phyloP scores from a whole-genome alignment of 2,113 vertebrate genomes.

The Platichthys stellatus region DNA sequence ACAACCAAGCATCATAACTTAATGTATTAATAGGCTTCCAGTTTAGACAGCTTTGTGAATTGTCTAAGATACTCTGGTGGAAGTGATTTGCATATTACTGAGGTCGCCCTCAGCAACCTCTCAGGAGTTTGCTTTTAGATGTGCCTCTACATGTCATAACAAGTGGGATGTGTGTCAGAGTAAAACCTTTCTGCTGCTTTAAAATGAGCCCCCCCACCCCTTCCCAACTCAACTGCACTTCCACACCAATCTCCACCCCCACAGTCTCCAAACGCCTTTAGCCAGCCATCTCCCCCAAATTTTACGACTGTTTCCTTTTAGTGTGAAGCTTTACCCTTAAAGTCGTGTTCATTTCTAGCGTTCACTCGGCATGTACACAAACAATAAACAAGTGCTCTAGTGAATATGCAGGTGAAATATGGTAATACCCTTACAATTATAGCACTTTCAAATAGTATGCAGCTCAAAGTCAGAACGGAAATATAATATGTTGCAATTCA shows the following conservation, averaged over 20 bases:
- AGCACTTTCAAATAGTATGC: not conserved
- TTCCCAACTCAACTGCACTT: not conserved
- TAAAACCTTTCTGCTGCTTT: constrained; percentile 62
- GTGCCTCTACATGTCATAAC: constrained; percentile 77
- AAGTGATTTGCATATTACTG: constrained; percentile 80
- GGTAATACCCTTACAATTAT: not conserved
- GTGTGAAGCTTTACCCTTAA: constrained; percentile 44
- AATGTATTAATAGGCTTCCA: constrained; percentile 77
- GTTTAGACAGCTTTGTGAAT: constrained; percentile 78
- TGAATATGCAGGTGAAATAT: not conserved
- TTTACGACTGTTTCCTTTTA: constrained; percentile 40
- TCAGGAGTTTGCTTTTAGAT: constrained; percentile 79
- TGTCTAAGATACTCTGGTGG: constrained; percentile 78
- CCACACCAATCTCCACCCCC: constrained; percentile 49
- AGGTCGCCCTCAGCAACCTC: constrained; percentile 82
- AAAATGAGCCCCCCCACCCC: constrained; percentile 1
- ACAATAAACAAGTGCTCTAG: not conserved
- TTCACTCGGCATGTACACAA: not conserved
- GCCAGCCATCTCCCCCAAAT: constrained; percentile 57
- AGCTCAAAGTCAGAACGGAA: not conserved
- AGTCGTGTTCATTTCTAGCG: constrained; percentile 22
- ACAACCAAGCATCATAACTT: constrained; percentile 60
- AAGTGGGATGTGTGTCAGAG: constrained; percentile 73
- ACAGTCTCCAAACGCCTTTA: constrained; percentile 56
- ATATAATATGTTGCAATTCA: too few relatives aligned